Percentiles rank a stretch among this genome's conserved stretches.
phyloP scores from a whole-genome alignment of 2,888 invertebrate species.

The Pammene aurita region DNA sequence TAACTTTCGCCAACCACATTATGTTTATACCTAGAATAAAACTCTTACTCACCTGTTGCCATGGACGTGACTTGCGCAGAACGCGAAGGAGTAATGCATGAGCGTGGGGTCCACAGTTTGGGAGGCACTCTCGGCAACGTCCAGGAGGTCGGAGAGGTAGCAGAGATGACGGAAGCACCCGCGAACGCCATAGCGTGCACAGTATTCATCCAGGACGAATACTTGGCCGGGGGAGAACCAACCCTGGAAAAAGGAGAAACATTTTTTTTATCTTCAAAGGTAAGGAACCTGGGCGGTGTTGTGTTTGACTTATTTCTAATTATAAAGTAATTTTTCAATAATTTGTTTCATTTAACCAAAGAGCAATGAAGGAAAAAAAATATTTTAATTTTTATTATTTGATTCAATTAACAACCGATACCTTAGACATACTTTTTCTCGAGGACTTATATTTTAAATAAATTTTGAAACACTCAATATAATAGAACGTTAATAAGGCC shows the following conservation, averaged over 20 bases:
- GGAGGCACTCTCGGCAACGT: constrained; percentile 94
- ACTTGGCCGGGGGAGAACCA: constrained; percentile 99
- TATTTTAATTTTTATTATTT: too few species aligned
- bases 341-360: too few species aligned
- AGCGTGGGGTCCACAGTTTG: constrained; percentile 99
- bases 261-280: neutral
- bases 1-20: too few species aligned
- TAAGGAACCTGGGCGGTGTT: too few species aligned
- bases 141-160: constrained; percentile 97
- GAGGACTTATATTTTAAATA: too few species aligned
- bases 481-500: too few species aligned
- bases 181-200: constrained; percentile 98
- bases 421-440: too few species aligned
- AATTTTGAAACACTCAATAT: too few species aligned
- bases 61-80: constrained; percentile 99
- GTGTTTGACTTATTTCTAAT: too few species aligned
- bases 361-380: too few species aligned
- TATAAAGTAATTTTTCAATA: too few species aligned
- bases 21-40: neutral
- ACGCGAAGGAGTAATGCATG: constrained; percentile 99
- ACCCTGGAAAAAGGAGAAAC: constrained; percentile 85
- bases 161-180: constrained; percentile 98
- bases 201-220: constrained; percentile 98
- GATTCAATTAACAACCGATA: too few species aligned
- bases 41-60: constrained; percentile 93